Evolutionary conservation across 2,888 invertebrate genomes (phyloP).

Genomic region (Malachius bipustulatus): DNA sequence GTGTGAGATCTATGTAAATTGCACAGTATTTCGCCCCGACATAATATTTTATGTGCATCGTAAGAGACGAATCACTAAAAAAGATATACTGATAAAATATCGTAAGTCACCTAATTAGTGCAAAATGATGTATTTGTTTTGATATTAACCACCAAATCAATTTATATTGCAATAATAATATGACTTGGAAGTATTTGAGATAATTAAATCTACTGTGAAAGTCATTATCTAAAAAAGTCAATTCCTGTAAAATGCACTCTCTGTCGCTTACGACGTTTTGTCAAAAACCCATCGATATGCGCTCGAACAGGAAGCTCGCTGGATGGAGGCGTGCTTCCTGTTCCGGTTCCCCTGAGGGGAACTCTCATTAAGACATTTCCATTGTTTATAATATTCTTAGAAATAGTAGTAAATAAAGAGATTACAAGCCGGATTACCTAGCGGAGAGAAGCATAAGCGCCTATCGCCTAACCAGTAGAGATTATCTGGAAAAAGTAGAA

Average conservation of each 20-base stretch:
- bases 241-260: not conserved
- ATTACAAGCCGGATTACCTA: no score
- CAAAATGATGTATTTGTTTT: conserved; percentile 1
- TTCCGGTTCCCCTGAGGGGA: no score
- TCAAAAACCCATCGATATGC: no score
- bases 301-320: no score
- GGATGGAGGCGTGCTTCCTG: no score
- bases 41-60: conserved; percentile 3
- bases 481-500: no score
- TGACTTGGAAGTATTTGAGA: not conserved
- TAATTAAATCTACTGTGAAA: not conserved
- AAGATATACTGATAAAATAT: not conserved
- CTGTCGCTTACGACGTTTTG: not conserved
- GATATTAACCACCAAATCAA: conserved; percentile 1
- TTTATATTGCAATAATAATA: conserved; percentile 1
- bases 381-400: no score
- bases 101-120: conserved; percentile 1
- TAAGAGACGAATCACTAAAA: not conserved
- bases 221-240: conserved; percentile 1
- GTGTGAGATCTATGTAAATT: not conserved
- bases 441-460: no score
- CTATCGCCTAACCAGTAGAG: no score
- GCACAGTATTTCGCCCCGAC: conserved; percentile 1
- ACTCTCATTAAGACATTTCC: no score
- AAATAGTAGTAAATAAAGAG: no score